Base-by-base conservation (phyloP, 2,113 vertebrate genomes). In the Poecilia latipinna region DNA sequence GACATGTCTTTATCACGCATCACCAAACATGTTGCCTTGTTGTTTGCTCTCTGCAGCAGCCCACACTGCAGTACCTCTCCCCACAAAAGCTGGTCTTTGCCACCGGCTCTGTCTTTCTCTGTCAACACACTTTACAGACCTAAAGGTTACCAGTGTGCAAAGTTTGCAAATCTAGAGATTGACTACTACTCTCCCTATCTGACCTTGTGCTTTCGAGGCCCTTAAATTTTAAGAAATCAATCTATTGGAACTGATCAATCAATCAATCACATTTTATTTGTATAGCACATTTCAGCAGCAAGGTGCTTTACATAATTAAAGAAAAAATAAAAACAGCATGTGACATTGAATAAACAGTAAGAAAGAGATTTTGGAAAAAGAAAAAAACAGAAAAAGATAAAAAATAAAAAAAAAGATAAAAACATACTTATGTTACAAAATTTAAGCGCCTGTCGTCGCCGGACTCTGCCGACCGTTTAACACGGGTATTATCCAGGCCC, bases 1-100 rank as follows among this genome's bases (percentile, higher is more conserved):
- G 91, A 84, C 92, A 85, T 75, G 77, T 90, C 83, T 91, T 90
- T 90, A 92, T 88, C 86, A 78, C 62, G 71, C 80, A 68, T 87
- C 83, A 75, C 60, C 37, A 75, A 86, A 86, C 84, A 88, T 68
- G 77, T 82, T 84, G 83, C 76, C 71, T 77, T 77, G 67, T 74
- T 84, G 80, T 82, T 87, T 54, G 61, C 68, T 86, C 79, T 74
- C 74, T 44, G 63, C 82, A 77, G 70, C 82, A 77, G 72, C 82
- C 75, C 75, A 82, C 83, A 82, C 79, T 88, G 65, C 70, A 75
- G 68, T 75, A 86, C 83, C 77, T 90, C 78, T 80, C 65, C 72
- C 69, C 72, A 64, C 68, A 80, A 85, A 90, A 86, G 77, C 85
- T 88, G 87, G 79, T 91, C 69, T 90, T 91, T 90, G 91, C 89